Evolutionary conservation across 2,797 vertebrate genomes (phyloP).

Genomic region (Neosilurus hyrtlii): DNA sequence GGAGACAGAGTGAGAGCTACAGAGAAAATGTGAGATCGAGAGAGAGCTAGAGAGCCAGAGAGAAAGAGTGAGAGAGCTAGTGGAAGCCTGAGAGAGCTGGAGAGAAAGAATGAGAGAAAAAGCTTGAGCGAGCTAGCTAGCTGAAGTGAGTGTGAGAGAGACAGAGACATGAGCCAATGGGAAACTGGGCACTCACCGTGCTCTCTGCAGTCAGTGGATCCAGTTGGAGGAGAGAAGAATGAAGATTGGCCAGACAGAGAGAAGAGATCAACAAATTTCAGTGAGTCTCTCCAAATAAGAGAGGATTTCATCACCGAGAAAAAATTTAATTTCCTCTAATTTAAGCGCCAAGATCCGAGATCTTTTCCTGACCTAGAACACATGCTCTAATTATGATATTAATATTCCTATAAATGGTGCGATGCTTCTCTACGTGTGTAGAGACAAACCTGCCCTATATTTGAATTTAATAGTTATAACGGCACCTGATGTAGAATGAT

Average conservation of each 20-base stretch:
- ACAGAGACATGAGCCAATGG: conserved; percentile 20
- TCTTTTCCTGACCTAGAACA: neutral
- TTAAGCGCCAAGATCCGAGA: neutral
- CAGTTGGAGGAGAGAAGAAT: conserved; percentile 42
- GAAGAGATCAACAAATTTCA: conserved; percentile 51
- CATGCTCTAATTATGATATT: conserved; percentile 7
- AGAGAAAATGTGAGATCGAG: conserved; percentile 13
- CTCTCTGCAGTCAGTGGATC: conserved; percentile 66
- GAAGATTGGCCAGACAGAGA: conserved; percentile 51
- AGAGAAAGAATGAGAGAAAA: neutral
- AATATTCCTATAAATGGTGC: neutral
- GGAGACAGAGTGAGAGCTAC: conserved; percentile 30
- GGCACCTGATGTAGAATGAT: neutral
- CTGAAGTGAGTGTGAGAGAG: too few species aligned
- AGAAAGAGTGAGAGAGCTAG: neutral
- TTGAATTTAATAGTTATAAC: neutral
- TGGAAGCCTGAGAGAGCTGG: neutral
- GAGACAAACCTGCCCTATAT: neutral
- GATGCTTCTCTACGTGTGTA: neutral
- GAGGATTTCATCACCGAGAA: conserved; percentile 20
- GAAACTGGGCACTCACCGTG: conserved; percentile 69
- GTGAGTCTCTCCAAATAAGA: conserved; percentile 39
- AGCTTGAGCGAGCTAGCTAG: neutral
- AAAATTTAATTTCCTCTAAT: neutral
- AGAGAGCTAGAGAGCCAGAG: neutral